Evolutionary conservation across 2,113 vertebrate species (phyloP).

Genomic region (Tetraodon nigroviridis): DNA sequence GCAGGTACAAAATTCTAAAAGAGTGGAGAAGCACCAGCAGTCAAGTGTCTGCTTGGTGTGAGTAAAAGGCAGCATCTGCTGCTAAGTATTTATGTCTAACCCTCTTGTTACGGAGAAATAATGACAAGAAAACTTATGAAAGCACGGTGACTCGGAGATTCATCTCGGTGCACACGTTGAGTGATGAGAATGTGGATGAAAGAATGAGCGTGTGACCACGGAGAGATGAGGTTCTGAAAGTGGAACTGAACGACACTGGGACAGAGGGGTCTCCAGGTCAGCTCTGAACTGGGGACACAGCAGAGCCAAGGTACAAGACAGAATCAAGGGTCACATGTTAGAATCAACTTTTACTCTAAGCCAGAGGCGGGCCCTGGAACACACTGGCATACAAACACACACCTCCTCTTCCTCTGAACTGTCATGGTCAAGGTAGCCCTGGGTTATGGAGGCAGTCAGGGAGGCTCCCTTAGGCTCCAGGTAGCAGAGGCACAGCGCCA

Average conservation of each 20-base stretch:
- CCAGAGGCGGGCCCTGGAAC: constrained; percentile 48
- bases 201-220: constrained; percentile 61
- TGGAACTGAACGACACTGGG: constrained; percentile 74
- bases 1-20: neutral
- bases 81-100: constrained; percentile 46
- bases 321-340: constrained; percentile 27
- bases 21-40: neutral
- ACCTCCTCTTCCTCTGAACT: constrained; percentile 95
- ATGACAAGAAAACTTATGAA: constrained; percentile 20
- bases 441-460: constrained; percentile 94
- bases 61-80: neutral
- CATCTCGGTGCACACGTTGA: constrained; percentile 34
- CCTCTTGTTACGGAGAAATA: constrained; percentile 15
- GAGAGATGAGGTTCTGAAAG: constrained; percentile 96
- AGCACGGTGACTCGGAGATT: constrained; percentile 53
- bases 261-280: constrained; percentile 77
- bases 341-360: constrained; percentile 37
- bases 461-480: constrained; percentile 99
- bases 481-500: constrained; percentile 99
- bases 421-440: constrained; percentile 98
- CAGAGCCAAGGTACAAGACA: constrained; percentile 66
- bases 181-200: constrained; percentile 51
- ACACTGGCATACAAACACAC: constrained; percentile 81
- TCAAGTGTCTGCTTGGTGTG: neutral
- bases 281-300: constrained; percentile 80